Evolutionary conservation across 2,888 invertebrate species (phyloP).

Genomic region (Melanchra persicariae): DNA sequence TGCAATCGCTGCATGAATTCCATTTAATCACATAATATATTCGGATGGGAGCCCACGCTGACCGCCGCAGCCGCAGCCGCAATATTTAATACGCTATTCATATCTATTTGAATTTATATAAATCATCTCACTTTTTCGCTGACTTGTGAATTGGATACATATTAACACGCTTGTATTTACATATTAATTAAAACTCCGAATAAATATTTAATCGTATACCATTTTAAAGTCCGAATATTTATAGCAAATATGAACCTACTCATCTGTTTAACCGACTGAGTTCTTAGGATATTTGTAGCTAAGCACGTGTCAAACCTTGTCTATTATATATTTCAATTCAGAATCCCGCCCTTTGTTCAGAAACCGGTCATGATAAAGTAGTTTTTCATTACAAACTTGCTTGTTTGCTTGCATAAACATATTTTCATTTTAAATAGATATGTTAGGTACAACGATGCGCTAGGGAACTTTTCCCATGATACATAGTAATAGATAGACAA

Average conservation of each 20-base stretch:
- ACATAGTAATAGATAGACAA: conserved; percentile 46
- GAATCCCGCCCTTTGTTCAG: neutral
- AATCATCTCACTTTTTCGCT: conserved; percentile 39
- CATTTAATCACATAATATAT: conserved; percentile 51
- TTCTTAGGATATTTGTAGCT: neutral
- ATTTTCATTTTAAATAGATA: neutral
- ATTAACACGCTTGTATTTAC: conserved; percentile 25
- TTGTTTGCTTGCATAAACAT: too few relatives aligned
- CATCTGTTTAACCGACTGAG: too few relatives aligned
- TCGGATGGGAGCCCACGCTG: conserved; percentile 44
- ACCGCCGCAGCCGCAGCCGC: conserved; percentile 6
- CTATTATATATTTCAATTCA: too few relatives aligned
- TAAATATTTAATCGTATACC: neutral
- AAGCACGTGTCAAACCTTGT: neutral
- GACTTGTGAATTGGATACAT: conserved; percentile 19
- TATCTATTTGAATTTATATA: conserved; percentile 42
- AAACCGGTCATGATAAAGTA: too few relatives aligned
- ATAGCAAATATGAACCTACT: too few relatives aligned
- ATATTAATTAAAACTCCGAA: conserved; percentile 13
- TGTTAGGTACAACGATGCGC: conserved; percentile 5
- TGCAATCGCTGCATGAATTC: conserved; percentile 50
- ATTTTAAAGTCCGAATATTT: conserved; percentile 5
- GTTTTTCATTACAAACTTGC: too few relatives aligned
- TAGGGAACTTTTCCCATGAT: conserved; percentile 22
- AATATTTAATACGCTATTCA: conserved; percentile 51